Evolutionary conservation across 2,113 vertebrate genomes (phyloP).

Genomic region (Grammomys dolichurus): DNA sequence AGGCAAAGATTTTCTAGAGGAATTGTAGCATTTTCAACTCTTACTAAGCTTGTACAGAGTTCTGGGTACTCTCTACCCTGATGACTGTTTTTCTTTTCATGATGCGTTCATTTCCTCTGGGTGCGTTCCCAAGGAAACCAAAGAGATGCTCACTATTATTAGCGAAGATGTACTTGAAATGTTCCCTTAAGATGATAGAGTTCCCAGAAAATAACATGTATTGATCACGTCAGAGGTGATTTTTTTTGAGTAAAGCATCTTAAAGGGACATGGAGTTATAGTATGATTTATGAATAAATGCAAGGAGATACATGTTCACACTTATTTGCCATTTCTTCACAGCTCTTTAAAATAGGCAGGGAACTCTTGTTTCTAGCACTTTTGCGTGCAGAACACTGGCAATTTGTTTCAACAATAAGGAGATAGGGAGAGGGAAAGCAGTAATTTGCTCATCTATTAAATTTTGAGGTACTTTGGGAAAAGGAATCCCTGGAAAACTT

Average conservation of each 20-base stretch:
- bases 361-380: conserved; percentile 47
- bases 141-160: conserved; percentile 28
- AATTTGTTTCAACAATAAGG: conserved; percentile 26
- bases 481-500: conserved; percentile 40
- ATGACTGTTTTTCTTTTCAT: conserved; percentile 26
- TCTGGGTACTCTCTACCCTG: background rate
- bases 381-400: conserved; percentile 8
- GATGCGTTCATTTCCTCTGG: background rate
- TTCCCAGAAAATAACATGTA: conserved; percentile 25
- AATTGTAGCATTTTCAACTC: conserved; percentile 3
- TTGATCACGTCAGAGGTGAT: conserved; percentile 17
- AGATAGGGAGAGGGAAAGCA: conserved; percentile 43
- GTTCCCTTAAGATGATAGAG: conserved; percentile 21
- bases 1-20: conserved; percentile 12
- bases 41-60: background rate
- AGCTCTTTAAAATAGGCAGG: conserved; percentile 6
- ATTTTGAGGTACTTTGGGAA: conserved; percentile 47
- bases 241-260: conserved; percentile 56
- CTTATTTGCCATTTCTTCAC: conserved; percentile 27
- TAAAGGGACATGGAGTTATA: conserved; percentile 27
- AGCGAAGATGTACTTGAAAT: conserved; percentile 47
- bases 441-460: conserved; percentile 62
- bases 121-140: conserved; percentile 45
- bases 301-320: background rate
- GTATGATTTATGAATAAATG: conserved; percentile 31